These are phyloP conservation scores for Dicroscelio sp. DNA, from an alignment of 2,888 invertebrate genomes.

Conservation along the genomic window DNA sequence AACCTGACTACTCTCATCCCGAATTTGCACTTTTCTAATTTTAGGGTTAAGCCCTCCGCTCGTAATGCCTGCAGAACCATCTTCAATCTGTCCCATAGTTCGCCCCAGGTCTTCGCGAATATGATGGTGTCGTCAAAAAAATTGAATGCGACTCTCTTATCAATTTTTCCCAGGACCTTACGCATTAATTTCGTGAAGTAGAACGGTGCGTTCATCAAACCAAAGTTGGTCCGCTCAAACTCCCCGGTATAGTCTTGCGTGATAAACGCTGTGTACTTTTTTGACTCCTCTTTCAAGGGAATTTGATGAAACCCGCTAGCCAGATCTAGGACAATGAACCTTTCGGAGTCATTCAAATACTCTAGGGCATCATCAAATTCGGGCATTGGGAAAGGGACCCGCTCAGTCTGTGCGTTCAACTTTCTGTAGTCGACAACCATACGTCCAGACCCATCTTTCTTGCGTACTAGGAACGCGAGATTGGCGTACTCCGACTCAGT, in stretches of 20 bases:
- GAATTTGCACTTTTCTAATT: too few species aligned
- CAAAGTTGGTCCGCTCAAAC: too few species aligned
- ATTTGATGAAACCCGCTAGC: neutral
- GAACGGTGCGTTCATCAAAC: neutral
- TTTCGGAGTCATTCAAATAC: too few species aligned
- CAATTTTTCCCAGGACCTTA: neutral
- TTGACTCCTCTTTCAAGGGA: neutral
- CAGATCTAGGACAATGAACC: constrained; percentile 47
- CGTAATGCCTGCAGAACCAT: neutral
- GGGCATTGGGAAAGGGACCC: too few species aligned
- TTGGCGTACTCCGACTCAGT: too few species aligned
- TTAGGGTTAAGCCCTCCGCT: too few species aligned
- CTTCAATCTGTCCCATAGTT: neutral
- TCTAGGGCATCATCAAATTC: too few species aligned
- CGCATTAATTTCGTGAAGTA: neutral
- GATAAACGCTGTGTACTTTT: constrained; percentile 54
- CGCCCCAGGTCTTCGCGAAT: neutral
- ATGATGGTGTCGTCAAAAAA: neutral
- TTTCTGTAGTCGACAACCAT: too few species aligned
- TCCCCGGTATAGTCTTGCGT: constrained; percentile 43
- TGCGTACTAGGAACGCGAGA: too few species aligned
- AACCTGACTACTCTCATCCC: constrained; percentile 65
- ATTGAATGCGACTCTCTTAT: neutral
- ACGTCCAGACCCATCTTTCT: too few species aligned
- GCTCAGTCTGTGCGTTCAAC: too few species aligned